Evolutionary conservation across 2,797 vertebrate species (phyloP).

Genomic region (Anniella stebbinsi): DNA sequence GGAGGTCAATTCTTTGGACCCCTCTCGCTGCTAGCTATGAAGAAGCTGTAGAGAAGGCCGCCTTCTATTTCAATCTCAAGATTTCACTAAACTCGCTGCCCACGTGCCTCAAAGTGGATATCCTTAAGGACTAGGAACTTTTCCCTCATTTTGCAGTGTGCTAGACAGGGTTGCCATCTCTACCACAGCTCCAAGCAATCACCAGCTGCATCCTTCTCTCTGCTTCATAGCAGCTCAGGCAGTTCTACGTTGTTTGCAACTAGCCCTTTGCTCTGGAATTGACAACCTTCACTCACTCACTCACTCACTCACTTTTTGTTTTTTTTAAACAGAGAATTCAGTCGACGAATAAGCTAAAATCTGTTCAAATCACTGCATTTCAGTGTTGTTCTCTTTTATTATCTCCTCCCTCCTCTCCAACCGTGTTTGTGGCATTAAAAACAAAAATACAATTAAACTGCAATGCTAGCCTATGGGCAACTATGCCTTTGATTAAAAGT

Average conservation of each 20-base stretch:
- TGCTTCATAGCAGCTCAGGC: not conserved
- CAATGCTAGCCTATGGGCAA: not conserved
- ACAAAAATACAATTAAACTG: not conserved
- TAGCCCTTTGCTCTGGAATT: not conserved
- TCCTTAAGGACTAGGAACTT: not conserved
- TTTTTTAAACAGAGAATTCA: not conserved
- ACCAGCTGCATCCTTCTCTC: not conserved
- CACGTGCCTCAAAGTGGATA: not conserved
- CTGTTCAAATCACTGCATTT: not conserved
- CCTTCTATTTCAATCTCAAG: not conserved
- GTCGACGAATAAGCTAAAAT: no score
- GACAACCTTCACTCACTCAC: not conserved
- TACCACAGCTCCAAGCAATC: not conserved
- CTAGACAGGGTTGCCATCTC: not conserved
- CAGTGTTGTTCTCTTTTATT: no score
- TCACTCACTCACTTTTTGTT: no score
- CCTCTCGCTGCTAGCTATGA: not conserved
- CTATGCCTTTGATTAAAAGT: not conserved
- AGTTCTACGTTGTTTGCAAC: not conserved
- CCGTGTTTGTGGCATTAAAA: not conserved
- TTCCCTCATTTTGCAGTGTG: not conserved
- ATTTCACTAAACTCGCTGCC: not conserved
- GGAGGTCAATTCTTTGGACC: not conserved
- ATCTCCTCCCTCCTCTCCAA: no score
- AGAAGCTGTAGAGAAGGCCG: not conserved